These are phyloP conservation scores for Crenichthys baileyi DNA, from an alignment of 2,797 vertebrate genomes.

Conservation along the genomic window DNA sequence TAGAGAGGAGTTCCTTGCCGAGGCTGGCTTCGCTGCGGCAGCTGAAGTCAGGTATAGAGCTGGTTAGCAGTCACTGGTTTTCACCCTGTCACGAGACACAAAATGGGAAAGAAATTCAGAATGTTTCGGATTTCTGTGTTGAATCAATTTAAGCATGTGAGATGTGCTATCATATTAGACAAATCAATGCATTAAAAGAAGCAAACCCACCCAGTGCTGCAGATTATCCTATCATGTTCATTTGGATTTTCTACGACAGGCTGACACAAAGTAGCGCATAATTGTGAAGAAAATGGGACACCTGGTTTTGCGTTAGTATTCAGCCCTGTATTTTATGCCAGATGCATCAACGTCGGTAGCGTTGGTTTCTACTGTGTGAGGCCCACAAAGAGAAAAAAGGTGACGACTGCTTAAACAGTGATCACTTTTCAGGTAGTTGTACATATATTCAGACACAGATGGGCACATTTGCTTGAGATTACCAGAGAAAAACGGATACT, in stretches of 20 bases:
- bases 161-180: neutral
- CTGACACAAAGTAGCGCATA: neutral
- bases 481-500: neutral
- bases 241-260: neutral
- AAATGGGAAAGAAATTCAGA: conserved; percentile 18
- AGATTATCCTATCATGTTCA: neutral
- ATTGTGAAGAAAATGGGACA: neutral
- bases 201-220: neutral
- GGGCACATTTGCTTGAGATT: neutral
- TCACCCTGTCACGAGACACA: conserved; percentile 72
- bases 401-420: neutral
- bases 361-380: neutral
- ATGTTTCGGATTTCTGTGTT: neutral
- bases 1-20: conserved; percentile 73
- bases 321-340: neutral
- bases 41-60: conserved; percentile 34
- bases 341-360: neutral
- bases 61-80: conserved; percentile 79
- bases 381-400: neutral
- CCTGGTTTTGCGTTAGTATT: neutral
- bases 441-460: neutral
- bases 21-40: conserved; percentile 57
- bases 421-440: neutral
- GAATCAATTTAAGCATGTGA: neutral
- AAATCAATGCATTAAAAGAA: neutral